Conservation (phyloP, 2,797 vertebrate genomes). For the Sphenopsis melanotis region DNA sequence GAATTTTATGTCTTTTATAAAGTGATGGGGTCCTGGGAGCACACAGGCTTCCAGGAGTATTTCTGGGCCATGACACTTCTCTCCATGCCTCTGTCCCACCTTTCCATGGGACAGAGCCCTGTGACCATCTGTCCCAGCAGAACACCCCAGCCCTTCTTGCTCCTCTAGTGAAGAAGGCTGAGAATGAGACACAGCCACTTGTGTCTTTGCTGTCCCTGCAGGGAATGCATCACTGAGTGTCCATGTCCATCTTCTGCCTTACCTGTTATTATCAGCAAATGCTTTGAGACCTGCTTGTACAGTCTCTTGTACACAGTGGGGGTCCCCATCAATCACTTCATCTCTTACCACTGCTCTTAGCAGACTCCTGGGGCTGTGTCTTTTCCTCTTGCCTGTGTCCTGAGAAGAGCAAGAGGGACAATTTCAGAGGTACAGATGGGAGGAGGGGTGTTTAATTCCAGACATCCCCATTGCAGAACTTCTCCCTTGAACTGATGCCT, state of each 20-base stretch:
- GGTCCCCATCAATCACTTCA: not conserved
- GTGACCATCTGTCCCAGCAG: not conserved
- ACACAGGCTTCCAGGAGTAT: not conserved
- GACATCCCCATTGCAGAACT: rapidly evolving
- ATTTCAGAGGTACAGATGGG: not conserved
- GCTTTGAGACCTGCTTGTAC: not conserved
- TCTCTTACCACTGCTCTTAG: not conserved
- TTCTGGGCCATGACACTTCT: not conserved
- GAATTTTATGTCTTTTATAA: not conserved
- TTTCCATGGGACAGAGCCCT: not conserved
- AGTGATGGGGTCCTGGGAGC: not conserved
- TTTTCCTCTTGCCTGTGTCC: not conserved
- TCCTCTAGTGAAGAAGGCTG: not conserved
- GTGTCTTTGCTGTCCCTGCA: not conserved
- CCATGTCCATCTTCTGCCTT: not conserved
- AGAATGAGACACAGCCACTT: not conserved
- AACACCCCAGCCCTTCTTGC: not conserved
- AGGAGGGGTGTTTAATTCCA: not conserved
- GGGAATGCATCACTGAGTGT: not conserved
- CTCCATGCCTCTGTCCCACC: rapidly evolving
- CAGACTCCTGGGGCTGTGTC: not conserved
- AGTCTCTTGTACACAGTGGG: not conserved
- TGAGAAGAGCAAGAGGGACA: not conserved
- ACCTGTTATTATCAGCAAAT: not conserved
- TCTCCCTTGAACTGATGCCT: not conserved